Base-by-base conservation (phyloP, 2,888 invertebrate species). In the Drosophila borealis region DNA sequence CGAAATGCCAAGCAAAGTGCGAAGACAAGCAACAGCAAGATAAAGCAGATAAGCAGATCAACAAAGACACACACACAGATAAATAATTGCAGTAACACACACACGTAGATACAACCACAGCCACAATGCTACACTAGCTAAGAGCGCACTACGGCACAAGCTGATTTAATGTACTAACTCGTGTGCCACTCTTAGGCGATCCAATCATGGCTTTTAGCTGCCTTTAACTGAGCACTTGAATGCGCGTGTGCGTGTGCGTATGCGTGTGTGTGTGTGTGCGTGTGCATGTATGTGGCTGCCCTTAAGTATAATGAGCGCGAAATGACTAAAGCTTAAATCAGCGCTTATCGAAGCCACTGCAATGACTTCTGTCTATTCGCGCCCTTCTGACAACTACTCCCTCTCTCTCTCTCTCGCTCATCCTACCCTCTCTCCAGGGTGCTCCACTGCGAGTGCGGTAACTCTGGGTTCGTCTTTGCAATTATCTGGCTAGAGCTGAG, bases 151-250 rank as follows among this genome's bases (percentile, higher is more conserved):
- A 61, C 42, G 42, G 49, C 39, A 51, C 25, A n/a, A 63, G 61
- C 76, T 80, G 80, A 76, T 73, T 79, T 81, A 79, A 82, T 81
- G 81, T 70, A 85, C 83, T 70, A 74, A 67, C 63, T 62, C 8
- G 29, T 36, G 55, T 55, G 55, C 44, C 48, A 66, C 57, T 49
- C 36, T 33, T 11, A 45, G 61, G 68, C 70, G 66, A 81, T 78
- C 81, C 79, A 81, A 85, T 85, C 74, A 70, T 75, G 54, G 76
- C 46, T 34, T 53, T 61, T 39, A 39, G 46, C 56, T 46, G 74
- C 69, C 70, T 67, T 65, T 74, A 71, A 71, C 68, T 56, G 48
- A 67, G 71, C 76, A 61, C 66, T 76, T 70, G 42, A 44, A 39
- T 17, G 54, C 33, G 3, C 9, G 51, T 41, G 42, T 9, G 53